These are phyloP conservation scores for Amblyornis subalaris DNA, from an alignment of 2,113 vertebrate genomes.

Conservation along the genomic window DNA sequence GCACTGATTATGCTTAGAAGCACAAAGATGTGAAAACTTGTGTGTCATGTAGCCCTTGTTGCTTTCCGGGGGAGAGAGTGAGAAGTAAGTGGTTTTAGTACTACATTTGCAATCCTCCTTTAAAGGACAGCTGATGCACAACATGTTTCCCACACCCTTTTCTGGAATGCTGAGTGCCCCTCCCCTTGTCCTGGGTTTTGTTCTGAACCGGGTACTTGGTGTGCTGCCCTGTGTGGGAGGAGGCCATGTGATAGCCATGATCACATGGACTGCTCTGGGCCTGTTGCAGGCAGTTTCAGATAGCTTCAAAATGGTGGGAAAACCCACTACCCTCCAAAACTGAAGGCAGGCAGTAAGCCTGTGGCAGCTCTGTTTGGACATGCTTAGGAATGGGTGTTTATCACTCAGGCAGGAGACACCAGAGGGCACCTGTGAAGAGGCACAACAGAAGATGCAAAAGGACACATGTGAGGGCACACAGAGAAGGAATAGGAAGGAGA, in stretches of 20 bases:
- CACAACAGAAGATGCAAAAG: background rate
- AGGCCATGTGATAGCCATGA: background rate
- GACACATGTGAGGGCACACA: background rate
- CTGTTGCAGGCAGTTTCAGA: background rate
- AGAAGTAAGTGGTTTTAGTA: background rate
- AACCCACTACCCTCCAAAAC: background rate
- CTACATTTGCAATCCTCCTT: background rate
- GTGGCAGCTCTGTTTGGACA: background rate
- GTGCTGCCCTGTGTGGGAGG: background rate
- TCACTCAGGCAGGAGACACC: background rate
- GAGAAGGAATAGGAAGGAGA: background rate
- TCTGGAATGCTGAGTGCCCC: background rate
- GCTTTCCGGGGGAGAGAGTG: background rate
- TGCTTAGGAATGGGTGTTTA: background rate
- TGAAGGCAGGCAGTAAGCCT: background rate
- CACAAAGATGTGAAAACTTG: background rate
- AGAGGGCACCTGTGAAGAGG: background rate
- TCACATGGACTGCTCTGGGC: too few species aligned
- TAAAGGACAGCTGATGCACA: background rate
- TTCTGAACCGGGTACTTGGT: fast-evolving
- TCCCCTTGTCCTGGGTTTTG: background rate
- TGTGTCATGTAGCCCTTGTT: background rate
- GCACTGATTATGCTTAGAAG: background rate
- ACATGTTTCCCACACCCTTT: background rate
- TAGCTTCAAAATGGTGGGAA: background rate